Percentiles rank a stretch among this genome's conserved stretches.
These are phyloP conservation scores for Petrocephalus microphthalmus DNA, from an alignment of 2,113 vertebrate genomes.

Conservation along the genomic window DNA sequence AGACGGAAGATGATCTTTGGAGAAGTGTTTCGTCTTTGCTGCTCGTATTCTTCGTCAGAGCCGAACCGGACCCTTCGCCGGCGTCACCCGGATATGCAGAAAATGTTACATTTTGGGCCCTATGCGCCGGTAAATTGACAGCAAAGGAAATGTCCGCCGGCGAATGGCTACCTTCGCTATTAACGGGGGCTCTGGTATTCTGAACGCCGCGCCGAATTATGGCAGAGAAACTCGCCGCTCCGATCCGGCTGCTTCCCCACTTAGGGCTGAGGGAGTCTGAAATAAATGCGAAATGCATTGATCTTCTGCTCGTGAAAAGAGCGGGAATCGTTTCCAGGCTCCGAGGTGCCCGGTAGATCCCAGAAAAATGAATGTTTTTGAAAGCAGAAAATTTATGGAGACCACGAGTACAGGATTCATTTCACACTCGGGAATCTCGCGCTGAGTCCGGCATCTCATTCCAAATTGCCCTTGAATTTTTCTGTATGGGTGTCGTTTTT, in stretches of 20 bases:
- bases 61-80: background rate
- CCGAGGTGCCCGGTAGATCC: background rate
- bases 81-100: background rate
- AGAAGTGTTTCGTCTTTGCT: background rate
- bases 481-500: background rate
- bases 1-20: background rate
- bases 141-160: background rate
- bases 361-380: conserved; percentile 10
- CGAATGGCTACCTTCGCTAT: background rate
- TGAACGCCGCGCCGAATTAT: background rate
- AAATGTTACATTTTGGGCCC: no score
- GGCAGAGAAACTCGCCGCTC: background rate
- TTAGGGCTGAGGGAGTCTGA: background rate
- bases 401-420: background rate
- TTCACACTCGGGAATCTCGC: conserved; percentile 4
- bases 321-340: background rate
- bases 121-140: background rate
- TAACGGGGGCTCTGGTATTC: background rate
- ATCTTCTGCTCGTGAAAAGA: conserved; percentile 3
- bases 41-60: background rate
- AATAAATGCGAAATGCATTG: background rate
- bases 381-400: background rate
- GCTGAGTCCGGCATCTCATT: background rate
- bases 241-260: background rate
- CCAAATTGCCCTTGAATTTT: background rate